Evolutionary conservation across 2,888 invertebrate species (phyloP).

Genomic region (Drosophila conformis): DNA sequence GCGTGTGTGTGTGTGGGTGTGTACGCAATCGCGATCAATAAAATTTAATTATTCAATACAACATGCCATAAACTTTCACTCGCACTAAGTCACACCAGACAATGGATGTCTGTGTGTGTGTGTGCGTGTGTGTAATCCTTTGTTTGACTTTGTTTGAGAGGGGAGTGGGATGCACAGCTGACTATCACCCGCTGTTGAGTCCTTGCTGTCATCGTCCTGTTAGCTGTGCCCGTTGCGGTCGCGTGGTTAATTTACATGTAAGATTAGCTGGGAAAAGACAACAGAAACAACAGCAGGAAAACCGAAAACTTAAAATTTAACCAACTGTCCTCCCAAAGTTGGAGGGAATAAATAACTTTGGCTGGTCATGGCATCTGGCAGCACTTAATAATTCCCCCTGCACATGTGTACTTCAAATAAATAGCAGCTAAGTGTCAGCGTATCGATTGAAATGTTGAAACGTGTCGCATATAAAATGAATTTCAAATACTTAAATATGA

Average conservation of each 20-base stretch:
- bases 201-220: constrained; percentile 4
- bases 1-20: constrained; percentile 23
- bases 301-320: constrained; percentile 2
- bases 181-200: constrained; percentile 16
- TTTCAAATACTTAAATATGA: neutral
- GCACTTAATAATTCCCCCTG: neutral
- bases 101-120: constrained; percentile 28
- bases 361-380: neutral
- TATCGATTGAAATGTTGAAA: neutral
- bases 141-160: constrained; percentile 50
- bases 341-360: no score
- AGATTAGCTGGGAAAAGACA: constrained; percentile 61
- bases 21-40: constrained; percentile 73
- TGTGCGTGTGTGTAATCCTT: constrained; percentile 29
- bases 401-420: neutral
- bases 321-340: constrained; percentile 3
- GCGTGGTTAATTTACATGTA: constrained; percentile 76
- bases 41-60: constrained; percentile 81
- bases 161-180: neutral
- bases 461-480: neutral
- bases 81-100: constrained; percentile 52
- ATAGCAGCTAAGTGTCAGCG: neutral
- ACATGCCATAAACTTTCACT: constrained; percentile 65
- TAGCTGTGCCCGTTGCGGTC: constrained; percentile 38
- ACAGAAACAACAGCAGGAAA: constrained; percentile 1